A percentile compares a stretch with the other conserved stretches of the same genome.
Evolutionary conservation across 2,113 vertebrate species (phyloP).

Genomic region (Thalassarche chlororhynchos): DNA sequence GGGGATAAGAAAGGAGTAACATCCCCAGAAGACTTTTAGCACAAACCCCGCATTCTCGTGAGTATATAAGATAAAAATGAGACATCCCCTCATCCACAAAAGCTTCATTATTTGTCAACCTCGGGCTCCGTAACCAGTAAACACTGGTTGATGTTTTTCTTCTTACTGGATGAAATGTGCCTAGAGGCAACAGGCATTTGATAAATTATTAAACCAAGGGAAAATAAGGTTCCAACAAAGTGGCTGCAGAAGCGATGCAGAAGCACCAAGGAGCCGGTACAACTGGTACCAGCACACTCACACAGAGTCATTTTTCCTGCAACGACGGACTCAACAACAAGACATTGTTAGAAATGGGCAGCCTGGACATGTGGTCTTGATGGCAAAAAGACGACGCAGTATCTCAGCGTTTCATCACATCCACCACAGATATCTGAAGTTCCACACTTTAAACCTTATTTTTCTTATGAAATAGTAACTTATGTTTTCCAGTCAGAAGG

Average conservation of each 20-base stretch:
- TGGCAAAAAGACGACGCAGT: neutral
- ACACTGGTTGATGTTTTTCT: constrained; percentile 44
- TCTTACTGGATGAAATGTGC: constrained; percentile 50
- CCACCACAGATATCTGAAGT: neutral
- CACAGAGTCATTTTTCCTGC: constrained; percentile 20
- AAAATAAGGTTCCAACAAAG: constrained; percentile 58
- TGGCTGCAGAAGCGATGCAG: constrained; percentile 25
- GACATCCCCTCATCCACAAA: constrained; percentile 20
- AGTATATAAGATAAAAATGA: neutral
- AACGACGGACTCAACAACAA: constrained; percentile 9
- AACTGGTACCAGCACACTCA: constrained; percentile 38
- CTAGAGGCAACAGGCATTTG: constrained; percentile 41
- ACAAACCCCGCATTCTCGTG: neutral
- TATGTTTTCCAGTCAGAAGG: neutral
- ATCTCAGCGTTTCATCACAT: constrained; percentile 23
- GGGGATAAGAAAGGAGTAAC: neutral
- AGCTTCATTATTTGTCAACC: constrained; percentile 46
- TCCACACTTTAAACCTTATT: neutral
- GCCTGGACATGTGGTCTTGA: neutral
- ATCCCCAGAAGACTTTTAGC: neutral
- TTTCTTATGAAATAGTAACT: neutral
- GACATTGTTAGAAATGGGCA: constrained; percentile 44
- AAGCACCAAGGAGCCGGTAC: constrained; percentile 40
- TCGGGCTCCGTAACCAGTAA: neutral
- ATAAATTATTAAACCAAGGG: constrained; percentile 65